Evolutionary conservation across 2,888 invertebrate genomes (phyloP), one percentile per base, ranked within the genome.

Genomic region (Sinotaia quadrata): DNA sequence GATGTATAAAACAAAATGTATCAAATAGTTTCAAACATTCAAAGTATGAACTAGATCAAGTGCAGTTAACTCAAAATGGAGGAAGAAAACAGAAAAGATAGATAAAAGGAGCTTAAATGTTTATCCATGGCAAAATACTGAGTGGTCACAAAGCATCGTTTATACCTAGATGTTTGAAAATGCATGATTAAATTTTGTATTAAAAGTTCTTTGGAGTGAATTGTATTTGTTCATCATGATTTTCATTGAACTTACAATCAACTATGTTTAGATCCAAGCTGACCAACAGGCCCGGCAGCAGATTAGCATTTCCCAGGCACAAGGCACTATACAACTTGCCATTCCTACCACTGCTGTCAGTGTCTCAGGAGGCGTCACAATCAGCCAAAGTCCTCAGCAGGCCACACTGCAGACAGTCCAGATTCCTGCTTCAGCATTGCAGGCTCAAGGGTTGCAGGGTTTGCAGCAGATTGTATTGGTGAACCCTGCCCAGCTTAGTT

Each of bases 391-490:
- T 21, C 15, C 41, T 10, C 44, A 15, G 24, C 62, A 62, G 62
- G 37, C 58, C 33, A 54, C 63, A 10, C 31, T 75, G 12, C 74
- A 74, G 67, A 56, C 76, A 27, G 69, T 74, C 10, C 77, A 76
- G 67, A 27, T 77, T 18, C 72, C 51, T n/a, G 68, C 51, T 33
- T 15, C 67, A 3, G 49, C 67, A 8, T n/a, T 59, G 15, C 57
- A 59, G n/a, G 29, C 51, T 2, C 62, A 51, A 21, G 52, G 31
- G n/a, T 29, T 59, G 10, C 72, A 68, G 31, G 72, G 72, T 0
- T 72, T 81, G 67, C 83, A 81, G 67, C 84, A 83, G 72, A 76
- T 84, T 21, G 73, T 83, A 5, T 68, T 84, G 31, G 73, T 84
- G 15, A 83, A 79, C 59, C 80, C 83, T 0, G 73, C 82, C 29